Evolutionary conservation across 2,797 vertebrate genomes (phyloP).

Genomic region (Sardinella longiceps): DNA sequence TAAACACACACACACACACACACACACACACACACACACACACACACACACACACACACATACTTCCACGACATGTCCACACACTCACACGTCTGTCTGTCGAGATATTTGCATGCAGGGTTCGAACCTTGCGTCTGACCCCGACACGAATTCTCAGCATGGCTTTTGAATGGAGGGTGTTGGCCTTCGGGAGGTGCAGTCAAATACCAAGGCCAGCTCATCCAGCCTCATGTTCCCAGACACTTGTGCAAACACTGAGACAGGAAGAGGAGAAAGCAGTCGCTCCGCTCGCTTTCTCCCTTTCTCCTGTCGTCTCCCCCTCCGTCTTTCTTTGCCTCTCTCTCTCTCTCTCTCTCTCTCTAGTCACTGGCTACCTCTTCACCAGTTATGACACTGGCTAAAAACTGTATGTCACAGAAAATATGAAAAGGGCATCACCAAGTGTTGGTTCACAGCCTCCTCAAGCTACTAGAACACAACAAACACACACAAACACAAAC

Average conservation of each 20-base stretch:
- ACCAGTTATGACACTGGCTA: background rate
- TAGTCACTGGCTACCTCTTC: background rate
- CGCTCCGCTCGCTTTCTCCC: constrained; percentile 8
- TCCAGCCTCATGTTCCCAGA: constrained; percentile 34
- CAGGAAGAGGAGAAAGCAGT: constrained; percentile 40
- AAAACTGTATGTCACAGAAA: too few species aligned
- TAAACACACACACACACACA: background rate
- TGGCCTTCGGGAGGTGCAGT: constrained; percentile 39
- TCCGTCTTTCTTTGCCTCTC: background rate
- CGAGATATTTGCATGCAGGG: background rate
- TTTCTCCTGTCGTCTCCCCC: background rate
- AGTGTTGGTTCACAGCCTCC: too few species aligned
- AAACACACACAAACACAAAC: too few species aligned
- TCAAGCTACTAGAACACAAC: background rate
- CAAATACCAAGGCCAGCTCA: constrained; percentile 19
- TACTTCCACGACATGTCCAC: too few species aligned
- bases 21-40: too few species aligned
- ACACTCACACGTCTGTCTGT: background rate
- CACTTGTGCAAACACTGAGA: constrained; percentile 41
- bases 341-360: background rate
- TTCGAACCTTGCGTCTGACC: background rate
- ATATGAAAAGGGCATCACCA: background rate
- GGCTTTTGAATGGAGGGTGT: constrained; percentile 37
- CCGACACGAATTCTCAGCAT: constrained; percentile 50
- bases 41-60: background rate